Evolutionary conservation across 2,888 invertebrate species (phyloP).

Genomic region (Chloromyia formosa): DNA sequence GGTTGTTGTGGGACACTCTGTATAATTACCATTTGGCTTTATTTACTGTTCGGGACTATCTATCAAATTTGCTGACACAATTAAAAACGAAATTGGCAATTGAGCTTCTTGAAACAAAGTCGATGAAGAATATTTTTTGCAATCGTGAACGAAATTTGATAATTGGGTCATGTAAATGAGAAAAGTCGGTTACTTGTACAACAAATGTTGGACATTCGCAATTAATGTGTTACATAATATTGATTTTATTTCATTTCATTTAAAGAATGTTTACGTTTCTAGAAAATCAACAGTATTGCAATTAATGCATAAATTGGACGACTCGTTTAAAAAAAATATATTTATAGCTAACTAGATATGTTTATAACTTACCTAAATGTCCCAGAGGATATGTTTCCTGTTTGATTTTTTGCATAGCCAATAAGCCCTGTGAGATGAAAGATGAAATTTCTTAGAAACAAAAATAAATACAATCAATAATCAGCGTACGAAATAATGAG

Average conservation of each 20-base stretch:
- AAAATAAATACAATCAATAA: no score
- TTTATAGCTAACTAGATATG: no score
- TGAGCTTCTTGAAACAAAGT: background rate
- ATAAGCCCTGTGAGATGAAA: slow-evolving; percentile 38
- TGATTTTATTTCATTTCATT: no score
- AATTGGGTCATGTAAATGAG: slow-evolving; percentile 29
- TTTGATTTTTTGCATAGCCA: slow-evolving; percentile 46
- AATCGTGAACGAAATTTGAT: slow-evolving; percentile 12
- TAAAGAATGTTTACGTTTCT: slow-evolving; percentile 9
- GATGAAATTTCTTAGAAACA: no score
- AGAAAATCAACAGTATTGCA: slow-evolving; percentile 4
- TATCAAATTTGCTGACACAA: no score
- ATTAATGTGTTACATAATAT: slow-evolving; percentile 20
- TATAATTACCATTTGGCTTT: no score
- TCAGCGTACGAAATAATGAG: no score
- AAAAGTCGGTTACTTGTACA: slow-evolving; percentile 21
- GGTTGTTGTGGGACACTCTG: no score
- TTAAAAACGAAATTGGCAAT: no score
- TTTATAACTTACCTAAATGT: slow-evolving; percentile 46
- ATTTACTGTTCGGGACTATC: no score
- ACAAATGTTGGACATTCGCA: background rate
- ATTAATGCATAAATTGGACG: background rate
- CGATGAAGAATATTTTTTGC: background rate
- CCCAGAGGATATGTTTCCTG: slow-evolving; percentile 46
- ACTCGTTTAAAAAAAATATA: no score